Conservation (phyloP, 2,888 invertebrate genomes). For the Cephus nigrinus region DNA sequence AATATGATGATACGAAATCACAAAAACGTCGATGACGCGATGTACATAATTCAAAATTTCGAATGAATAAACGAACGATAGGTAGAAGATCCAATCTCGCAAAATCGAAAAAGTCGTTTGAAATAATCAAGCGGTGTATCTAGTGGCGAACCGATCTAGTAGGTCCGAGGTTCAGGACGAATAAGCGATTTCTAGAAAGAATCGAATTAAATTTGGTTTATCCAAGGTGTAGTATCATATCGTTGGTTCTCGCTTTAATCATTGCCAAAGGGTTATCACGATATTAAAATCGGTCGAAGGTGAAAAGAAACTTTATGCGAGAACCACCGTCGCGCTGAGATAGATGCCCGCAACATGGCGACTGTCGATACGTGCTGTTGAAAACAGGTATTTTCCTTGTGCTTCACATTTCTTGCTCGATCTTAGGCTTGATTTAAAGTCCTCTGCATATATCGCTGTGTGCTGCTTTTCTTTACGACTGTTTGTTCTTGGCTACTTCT, state of each 20-base stretch:
- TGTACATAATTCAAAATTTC: constrained; percentile 28
- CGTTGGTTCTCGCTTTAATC: neutral
- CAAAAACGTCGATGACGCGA: neutral
- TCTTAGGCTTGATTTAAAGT: neutral
- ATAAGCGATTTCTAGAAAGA: neutral
- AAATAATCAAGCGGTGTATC: constrained; percentile 19
- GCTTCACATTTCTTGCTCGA: neutral
- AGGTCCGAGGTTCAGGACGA: neutral
- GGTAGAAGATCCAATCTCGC: constrained; percentile 26
- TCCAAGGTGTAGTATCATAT: neutral
- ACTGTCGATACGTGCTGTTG: constrained; percentile 20
- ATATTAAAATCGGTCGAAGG: constrained; percentile 4
- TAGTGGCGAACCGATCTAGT: neutral
- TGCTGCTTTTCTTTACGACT: neutral
- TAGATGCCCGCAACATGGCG: constrained; percentile 33
- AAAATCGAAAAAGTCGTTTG: constrained; percentile 16
- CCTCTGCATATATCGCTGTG: neutral
- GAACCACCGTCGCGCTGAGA: constrained; percentile 15
- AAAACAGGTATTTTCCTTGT: constrained; percentile 27
- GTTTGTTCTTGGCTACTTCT: neutral
- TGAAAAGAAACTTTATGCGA: constrained; percentile 1
- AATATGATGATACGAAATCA: neutral
- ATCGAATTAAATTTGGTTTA: neutral
- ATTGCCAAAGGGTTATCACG: neutral
- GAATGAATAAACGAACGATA: constrained; percentile 41